Evolutionary conservation across 2,888 invertebrate genomes (phyloP), one percentile per base, ranked within the genome.

Genomic region (Thymelicus sylvestris): DNA sequence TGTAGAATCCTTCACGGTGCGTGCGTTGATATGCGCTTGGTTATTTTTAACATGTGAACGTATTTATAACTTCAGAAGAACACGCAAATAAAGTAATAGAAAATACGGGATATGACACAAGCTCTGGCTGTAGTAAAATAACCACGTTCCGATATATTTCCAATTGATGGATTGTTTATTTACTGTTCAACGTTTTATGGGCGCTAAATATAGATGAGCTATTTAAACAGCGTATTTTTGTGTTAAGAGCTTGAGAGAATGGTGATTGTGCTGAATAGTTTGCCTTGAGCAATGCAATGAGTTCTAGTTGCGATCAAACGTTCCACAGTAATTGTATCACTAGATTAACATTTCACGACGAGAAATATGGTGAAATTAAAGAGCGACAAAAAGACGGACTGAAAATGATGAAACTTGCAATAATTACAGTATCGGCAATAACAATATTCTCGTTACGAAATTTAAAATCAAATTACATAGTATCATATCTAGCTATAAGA

Each of bases 241-340:
- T 66, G 48, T 64, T 57, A 41, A 62, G 55, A 69, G 50, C 38
- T 50, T 31, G 47, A 52, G 71, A 71, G 66, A 71, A 71, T 73
- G 72, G 67, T 62, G 72, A 74, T 69, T 66, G 66, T 48, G 48
- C 55, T 68, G 70, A 69, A 60, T 67, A 66, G 64, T 68, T 76
- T 72, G 72, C 86, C 86, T 87, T 83, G 77, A 72, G 78, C 75
- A 67, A 68, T 72, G 67, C 73, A 78, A 73, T 79, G 79, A 79
- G 84, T 83, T 85, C 81, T 84, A 75, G 77, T 78, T 76, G 79
- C 80, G 81, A 83, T 83, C 81, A 83, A 79, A 78, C 78, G 76
- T 80, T 81, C 77, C 74, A 81, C 75, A 81, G 62, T 66, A 74
- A 66, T 71, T 66, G 66, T 71, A 66, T 66, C 66, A 71, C 15